Conservation (phyloP, 2,888 invertebrate genomes). For the Cryptocephalus moraei region DNA sequence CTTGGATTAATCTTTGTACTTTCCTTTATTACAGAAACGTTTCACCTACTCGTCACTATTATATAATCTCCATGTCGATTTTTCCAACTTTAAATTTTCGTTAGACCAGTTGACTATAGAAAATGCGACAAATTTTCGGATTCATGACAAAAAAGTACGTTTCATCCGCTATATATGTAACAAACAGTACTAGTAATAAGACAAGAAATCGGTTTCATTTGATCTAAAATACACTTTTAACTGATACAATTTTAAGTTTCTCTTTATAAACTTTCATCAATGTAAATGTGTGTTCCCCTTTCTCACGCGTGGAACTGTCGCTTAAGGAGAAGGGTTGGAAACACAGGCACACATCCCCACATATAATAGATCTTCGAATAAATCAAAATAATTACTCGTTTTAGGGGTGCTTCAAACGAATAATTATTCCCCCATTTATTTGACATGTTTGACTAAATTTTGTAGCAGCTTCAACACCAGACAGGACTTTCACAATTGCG, state of each 20-base stretch:
- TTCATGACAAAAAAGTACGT: too few relatives aligned
- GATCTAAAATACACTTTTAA: too few relatives aligned
- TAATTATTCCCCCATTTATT: constrained; percentile 32
- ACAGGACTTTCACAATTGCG: constrained; percentile 36
- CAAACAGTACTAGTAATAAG: too few relatives aligned
- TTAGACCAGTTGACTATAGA: too few relatives aligned
- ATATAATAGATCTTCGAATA: constrained; percentile 10
- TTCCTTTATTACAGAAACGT: too few relatives aligned
- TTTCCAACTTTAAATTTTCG: too few relatives aligned
- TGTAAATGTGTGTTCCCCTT: neutral
- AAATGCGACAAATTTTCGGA: too few relatives aligned
- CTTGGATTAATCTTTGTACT: too few relatives aligned
- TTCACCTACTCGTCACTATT: too few relatives aligned
- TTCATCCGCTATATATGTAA: too few relatives aligned
- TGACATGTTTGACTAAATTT: constrained; percentile 33
- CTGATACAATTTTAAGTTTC: neutral
- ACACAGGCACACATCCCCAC: neutral
- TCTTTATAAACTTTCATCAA: neutral
- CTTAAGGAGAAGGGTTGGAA: neutral
- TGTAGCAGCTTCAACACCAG: constrained; percentile 22
- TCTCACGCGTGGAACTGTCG: neutral
- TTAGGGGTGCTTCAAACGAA: constrained; percentile 15
- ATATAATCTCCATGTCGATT: too few relatives aligned
- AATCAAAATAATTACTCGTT: constrained; percentile 20
- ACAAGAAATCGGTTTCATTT: too few relatives aligned